Evolutionary conservation across 30 jellyfish, hydroid and myxozoan genomes (phyloP).

Genomic region (Turritopsis rubra): DNA sequence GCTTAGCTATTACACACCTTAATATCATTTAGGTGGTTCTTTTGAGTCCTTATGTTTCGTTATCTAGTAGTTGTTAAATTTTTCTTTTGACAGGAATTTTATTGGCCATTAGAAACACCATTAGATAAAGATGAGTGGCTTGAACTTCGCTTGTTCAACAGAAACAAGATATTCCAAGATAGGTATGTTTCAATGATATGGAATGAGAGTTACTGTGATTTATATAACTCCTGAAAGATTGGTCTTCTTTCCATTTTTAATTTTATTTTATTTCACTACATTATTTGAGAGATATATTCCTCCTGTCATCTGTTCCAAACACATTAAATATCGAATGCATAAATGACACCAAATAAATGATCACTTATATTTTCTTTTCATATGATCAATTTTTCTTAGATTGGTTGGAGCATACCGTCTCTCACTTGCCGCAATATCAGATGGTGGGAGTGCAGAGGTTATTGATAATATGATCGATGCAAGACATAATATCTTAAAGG

Average conservation of each 20-base stretch:
- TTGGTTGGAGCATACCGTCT: conserved; percentile 84
- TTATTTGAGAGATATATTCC: too few species aligned
- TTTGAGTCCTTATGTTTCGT: too few species aligned
- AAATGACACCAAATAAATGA: too few species aligned
- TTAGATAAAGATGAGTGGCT: conserved; percentile 81
- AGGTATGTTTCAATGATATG: conserved; percentile 59
- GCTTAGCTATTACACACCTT: too few species aligned
- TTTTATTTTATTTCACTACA: neutral
- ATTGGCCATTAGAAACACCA: conserved; percentile 83
- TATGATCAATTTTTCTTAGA: too few species aligned
- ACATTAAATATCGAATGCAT: too few species aligned
- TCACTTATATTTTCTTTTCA: neutral
- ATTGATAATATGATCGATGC: conserved; percentile 58
- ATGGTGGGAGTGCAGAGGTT: conserved; percentile 68
- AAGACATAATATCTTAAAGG: conserved; percentile 54
- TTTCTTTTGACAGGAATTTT: conserved; percentile 38
- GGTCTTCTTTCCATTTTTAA: neutral
- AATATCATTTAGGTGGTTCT: too few species aligned
- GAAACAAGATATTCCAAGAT: conserved; percentile 91
- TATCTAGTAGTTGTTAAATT: neutral
- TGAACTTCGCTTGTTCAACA: conserved; percentile 70
- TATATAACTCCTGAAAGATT: too few species aligned
- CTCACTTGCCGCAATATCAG: conserved; percentile 35
- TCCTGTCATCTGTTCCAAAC: too few species aligned
- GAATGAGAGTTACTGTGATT: too few species aligned